Evolutionary conservation across 2,113 vertebrate species (phyloP).

Genomic region (Notarius quadriscutis): DNA sequence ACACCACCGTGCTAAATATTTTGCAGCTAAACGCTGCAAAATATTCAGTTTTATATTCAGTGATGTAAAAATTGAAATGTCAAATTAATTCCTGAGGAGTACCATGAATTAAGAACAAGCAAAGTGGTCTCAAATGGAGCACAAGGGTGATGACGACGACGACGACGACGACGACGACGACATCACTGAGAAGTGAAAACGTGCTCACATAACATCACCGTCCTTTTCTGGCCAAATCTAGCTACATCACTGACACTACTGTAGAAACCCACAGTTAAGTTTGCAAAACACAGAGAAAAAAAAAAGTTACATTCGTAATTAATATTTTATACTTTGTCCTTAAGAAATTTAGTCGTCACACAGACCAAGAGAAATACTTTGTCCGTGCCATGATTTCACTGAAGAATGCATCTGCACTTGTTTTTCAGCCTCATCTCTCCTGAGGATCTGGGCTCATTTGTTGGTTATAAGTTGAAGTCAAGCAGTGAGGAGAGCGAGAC

Average conservation of each 20-base stretch:
- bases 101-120: neutral
- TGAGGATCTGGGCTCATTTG: neutral
- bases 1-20: too few relatives aligned
- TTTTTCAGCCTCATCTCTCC: neutral
- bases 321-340: neutral
- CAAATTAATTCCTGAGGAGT: neutral
- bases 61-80: neutral
- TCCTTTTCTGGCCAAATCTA: neutral
- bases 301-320: neutral
- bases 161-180: neutral
- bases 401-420: neutral
- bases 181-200: constrained; percentile 18
- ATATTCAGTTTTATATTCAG: neutral
- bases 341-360: neutral
- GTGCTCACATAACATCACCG: neutral
- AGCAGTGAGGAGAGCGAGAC: constrained; percentile 13
- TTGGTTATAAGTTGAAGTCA: constrained; percentile 7
- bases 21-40: neutral
- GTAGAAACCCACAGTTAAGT: neutral
- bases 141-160: neutral
- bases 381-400: neutral
- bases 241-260: neutral
- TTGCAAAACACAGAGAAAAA: neutral
- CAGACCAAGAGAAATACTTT: neutral
- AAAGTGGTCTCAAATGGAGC: neutral